A percentile compares a stretch with the other conserved stretches of the same genome.
phyloP scores from a whole-genome alignment of 1,140 invertebrate genomes.

The Anagrus nilaparvatae region DNA sequence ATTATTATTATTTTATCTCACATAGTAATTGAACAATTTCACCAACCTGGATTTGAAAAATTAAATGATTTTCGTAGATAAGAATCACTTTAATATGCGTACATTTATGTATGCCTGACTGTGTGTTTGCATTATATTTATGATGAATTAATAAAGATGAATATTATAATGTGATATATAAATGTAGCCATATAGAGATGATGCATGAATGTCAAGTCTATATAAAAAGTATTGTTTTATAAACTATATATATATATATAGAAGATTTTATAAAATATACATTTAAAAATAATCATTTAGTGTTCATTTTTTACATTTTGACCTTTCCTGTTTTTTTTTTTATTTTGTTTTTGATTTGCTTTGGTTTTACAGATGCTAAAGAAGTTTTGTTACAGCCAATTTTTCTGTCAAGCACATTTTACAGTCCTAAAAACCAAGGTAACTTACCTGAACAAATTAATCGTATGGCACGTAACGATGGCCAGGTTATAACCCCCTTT shows the following conservation, averaged over 20 bases:
- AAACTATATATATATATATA: slow-evolving; percentile 45
- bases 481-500: no score
- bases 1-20: no score
- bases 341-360: no score
- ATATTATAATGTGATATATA: slow-evolving; percentile 28
- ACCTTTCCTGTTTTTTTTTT: neutral
- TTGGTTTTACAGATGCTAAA: no score
- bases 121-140: slow-evolving; percentile 21
- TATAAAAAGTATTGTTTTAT: slow-evolving; percentile 45
- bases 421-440: no score
- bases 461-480: no score
- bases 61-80: neutral
- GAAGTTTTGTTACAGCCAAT: no score
- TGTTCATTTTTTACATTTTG: slow-evolving; percentile 9
- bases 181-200: slow-evolving; percentile 39
- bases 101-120: slow-evolving; percentile 5
- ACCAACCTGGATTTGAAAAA: neutral
- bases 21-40: no score
- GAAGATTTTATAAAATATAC: slow-evolving; percentile 45
- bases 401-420: no score
- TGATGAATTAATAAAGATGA: slow-evolving; percentile 21
- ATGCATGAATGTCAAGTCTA: slow-evolving; percentile 43
- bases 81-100: neutral
- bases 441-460: no score
- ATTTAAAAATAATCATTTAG: slow-evolving; percentile 33